Base-by-base conservation (phyloP, 2,113 vertebrate species). In the Hymenochirus boettgeri region DNA sequence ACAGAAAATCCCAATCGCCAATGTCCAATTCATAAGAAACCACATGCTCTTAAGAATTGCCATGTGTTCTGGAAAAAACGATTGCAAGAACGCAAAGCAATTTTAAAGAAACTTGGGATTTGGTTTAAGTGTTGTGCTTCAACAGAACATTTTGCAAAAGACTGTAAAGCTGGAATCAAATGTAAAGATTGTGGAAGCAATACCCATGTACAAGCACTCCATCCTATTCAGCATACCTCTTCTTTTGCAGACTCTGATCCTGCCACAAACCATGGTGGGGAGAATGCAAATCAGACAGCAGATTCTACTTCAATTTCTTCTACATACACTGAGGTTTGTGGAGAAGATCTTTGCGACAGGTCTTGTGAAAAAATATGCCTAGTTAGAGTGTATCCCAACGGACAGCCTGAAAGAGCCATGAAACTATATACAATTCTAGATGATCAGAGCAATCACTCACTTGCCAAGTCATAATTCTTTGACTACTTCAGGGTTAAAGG, bases 401-500 rank as follows among this genome's bases (percentile, higher is more conserved):
- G 15, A 8, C 18, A 21, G 15, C 47, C 47, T 12, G 47, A 24
- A 24, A 15, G 19, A 50, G 47, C 47, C 19, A 22, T 24, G 7
- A 21, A 50, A 50, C 18, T 50, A 22, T 50, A 50, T 24, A 2
- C 47, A 9, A 50, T 50, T 50, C 47, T 50, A 7, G 3, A 50
- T 22, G 47, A 50, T 22, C 47, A 50, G 7, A 50, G 18, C 12
- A 59, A 59, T 42, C 21, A 22, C 15, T 59, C 57, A 42, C 15
- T 59, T 39, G 33, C 57, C 33, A 59, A 23, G 18, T 42, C 57
- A 22, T 6, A 37, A 33, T 59, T 59, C 33, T 59, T 59, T 39
- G 22, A 59, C 21, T 3, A 21, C 11, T 59, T 59, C 21, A 42
- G 29, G 11, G 18, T 59, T 39, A 33, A 59, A 39, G 57, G 57